Evolutionary conservation across 2,888 invertebrate species (phyloP).

Genomic region (Osmoderma eremita): DNA sequence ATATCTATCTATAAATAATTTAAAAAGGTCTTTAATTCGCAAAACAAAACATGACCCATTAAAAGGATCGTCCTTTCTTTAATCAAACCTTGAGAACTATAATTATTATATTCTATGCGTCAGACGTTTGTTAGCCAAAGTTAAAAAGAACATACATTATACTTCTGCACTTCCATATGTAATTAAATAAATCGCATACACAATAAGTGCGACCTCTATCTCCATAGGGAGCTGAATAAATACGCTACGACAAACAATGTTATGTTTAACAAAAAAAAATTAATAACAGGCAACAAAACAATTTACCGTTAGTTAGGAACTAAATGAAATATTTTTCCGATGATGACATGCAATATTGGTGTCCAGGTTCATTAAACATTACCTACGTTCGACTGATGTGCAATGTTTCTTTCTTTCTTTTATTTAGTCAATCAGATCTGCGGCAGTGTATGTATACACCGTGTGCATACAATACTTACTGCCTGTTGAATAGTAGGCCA

Average conservation of each 20-base stretch:
- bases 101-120: no score
- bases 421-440: slow-evolving; percentile 26
- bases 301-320: slow-evolving; percentile 15
- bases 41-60: no score
- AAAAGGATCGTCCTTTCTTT: no score
- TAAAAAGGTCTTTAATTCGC: no score
- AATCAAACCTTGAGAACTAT: no score
- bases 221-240: no score
- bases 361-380: slow-evolving; percentile 32
- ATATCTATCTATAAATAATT: no score
- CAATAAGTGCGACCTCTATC: neutral
- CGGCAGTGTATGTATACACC: slow-evolving; percentile 14
- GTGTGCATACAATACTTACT: slow-evolving; percentile 19
- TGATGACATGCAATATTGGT: slow-evolving; percentile 17
- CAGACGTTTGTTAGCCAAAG: no score
- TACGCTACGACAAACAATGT: neutral
- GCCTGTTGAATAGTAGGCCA: slow-evolving; percentile 19
- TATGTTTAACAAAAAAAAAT: slow-evolving; percentile 15
- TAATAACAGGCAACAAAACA: neutral
- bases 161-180: no score
- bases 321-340: slow-evolving; percentile 22
- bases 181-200: neutral
- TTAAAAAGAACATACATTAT: no score
- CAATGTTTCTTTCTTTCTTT: slow-evolving; percentile 24
- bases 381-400: slow-evolving; percentile 10